These are phyloP conservation scores for Aphaenogaster ashmeadi DNA, from an alignment of 1,140 invertebrate species.

Conservation along the genomic window DNA sequence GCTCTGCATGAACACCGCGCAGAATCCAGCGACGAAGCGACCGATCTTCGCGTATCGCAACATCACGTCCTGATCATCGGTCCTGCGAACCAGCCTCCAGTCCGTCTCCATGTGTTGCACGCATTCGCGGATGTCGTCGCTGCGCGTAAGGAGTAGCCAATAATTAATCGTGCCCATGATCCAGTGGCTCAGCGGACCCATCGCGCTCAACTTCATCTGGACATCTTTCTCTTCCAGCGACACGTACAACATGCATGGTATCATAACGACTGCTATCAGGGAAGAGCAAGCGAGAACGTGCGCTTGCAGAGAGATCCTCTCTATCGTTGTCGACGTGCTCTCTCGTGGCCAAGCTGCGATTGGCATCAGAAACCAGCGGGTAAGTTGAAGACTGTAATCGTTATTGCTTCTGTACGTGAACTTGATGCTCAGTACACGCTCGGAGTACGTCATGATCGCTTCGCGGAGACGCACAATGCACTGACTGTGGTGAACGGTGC, in stretches of 20 bases:
- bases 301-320: not conserved
- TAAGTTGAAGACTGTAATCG: conserved; percentile 66
- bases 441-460: conserved; percentile 22
- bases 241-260: conserved; percentile 28
- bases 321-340: not conserved
- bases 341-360: conserved; percentile 67
- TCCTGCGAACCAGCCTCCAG: conserved; percentile 67
- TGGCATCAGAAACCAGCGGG: conserved; percentile 67
- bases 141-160: conserved; percentile 65
- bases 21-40: conserved; percentile 31
- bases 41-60: conserved; percentile 44
- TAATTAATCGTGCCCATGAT: conserved; percentile 79
- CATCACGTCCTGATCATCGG: conserved; percentile 56
- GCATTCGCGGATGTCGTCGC: conserved; percentile 71
- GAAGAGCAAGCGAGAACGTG: not conserved
- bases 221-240: conserved; percentile 72
- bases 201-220: conserved; percentile 71
- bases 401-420: conserved; percentile 8
- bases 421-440: not conserved
- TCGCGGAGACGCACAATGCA: not conserved
- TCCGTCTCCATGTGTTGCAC: conserved; percentile 76
- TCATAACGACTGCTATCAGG: not conserved
- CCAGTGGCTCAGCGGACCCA: conserved; percentile 77
- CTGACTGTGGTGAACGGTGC: conserved; percentile 3
- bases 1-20: conserved; percentile 56